Evolutionary conservation across 2,888 invertebrate genomes (phyloP), one percentile per base, ranked within the genome.

Genomic region (Dinocampus coccinellae): DNA sequence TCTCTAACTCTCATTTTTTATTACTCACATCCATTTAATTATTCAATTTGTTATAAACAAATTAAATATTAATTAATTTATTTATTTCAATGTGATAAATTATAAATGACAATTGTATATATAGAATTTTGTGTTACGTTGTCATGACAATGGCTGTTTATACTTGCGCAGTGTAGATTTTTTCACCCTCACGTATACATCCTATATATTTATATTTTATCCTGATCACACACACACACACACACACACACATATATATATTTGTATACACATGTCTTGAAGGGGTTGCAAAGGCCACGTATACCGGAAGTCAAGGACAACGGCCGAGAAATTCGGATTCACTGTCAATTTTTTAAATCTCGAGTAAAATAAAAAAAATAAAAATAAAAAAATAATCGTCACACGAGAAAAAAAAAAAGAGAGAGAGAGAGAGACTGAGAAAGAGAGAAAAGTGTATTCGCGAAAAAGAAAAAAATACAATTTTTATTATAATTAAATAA

Each of bases 131-230:
- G 68, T 16, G 62, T 61, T 47, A 47, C 84, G 82, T 83, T 82
- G 81, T 83, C 84, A 83, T 83, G 83, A 83, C 82, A 83, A 83
- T 83, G 81, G 80, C 79, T 83, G 83, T 83, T 83, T 82, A 47
- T 47, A 47, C 47, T 47, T 47, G 47, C 47, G 47, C 47, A 47
- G 16, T 47, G 47, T 39, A 4, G 16, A 47, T 60, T 69, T 65
- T 73, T 52, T 65, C 52, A 53, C 34, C 42, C 62, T 52, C 64
- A 16, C 29, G 42, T 24, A 9, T 20, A 55, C 60, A 39, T 24
- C 57, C 55, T 42, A 26, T 47, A 34, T 74, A 20, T 29, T 53
- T 62, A 69, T 42, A 63, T 64, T 47, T 67, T 53, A n/a, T 66
- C 58, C 73, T 34, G 42, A 64, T 69, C 64, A 64, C 29, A 39